Conservation (phyloP, 2,797 vertebrate genomes). For the Cyclopterus lumpus region DNA sequence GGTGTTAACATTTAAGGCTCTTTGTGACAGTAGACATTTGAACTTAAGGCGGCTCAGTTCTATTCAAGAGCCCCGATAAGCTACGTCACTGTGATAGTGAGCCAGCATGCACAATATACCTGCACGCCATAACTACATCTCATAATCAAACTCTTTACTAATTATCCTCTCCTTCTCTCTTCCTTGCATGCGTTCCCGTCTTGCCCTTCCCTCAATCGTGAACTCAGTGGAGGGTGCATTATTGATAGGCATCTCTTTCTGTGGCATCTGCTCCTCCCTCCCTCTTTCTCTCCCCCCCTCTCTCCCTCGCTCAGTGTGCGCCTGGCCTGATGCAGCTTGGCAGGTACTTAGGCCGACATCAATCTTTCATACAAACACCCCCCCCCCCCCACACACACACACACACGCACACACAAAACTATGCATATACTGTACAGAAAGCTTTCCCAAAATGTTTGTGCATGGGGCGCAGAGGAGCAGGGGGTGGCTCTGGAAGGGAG, state of each 20-base stretch:
- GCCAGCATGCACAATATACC: neutral
- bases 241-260: conserved; percentile 85
- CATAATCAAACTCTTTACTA: conserved; percentile 18
- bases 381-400: conserved; percentile 23
- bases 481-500: conserved; percentile 39
- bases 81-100: neutral
- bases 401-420: conserved; percentile 27
- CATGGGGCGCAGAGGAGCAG: conserved; percentile 35
- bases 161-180: neutral
- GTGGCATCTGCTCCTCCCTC: conserved; percentile 77
- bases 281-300: conserved; percentile 8
- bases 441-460: conserved; percentile 70
- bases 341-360: conserved; percentile 86
- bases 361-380: conserved; percentile 83
- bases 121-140: neutral
- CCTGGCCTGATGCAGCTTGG: conserved; percentile 81
- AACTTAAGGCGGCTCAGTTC: neutral
- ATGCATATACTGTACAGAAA: conserved; percentile 45
- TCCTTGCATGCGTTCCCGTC: conserved; percentile 26
- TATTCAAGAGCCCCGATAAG: neutral
- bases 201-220: conserved; percentile 51
- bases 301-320: conserved; percentile 61
- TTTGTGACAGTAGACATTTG: neutral
- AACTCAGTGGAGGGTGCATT: conserved; percentile 80
- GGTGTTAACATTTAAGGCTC: too few relatives aligned